Conservation (phyloP, 2,113 vertebrate species). For the Numida meleagris region DNA sequence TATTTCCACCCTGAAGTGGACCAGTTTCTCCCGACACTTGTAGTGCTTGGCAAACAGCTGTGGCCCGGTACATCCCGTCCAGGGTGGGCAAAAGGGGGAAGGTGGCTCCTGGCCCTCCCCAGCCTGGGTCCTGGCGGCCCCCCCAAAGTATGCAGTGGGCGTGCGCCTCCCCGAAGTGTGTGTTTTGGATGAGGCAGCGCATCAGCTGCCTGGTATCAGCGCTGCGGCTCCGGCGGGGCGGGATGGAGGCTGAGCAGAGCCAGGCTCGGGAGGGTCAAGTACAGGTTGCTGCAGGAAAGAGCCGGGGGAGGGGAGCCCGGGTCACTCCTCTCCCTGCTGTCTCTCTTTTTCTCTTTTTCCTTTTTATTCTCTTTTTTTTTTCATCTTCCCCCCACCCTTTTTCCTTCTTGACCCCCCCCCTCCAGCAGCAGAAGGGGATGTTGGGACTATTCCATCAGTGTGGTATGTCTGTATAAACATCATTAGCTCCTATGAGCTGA, state of each 20-base stretch:
- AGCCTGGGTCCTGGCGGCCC: neutral
- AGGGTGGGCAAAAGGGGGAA: neutral
- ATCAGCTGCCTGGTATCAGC: constrained; percentile 75
- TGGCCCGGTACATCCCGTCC: constrained; percentile 10
- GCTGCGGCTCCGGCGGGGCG: constrained; percentile 74
- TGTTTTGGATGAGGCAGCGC: constrained; percentile 73
- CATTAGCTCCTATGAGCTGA: constrained; percentile 77
- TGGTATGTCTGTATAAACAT: constrained; percentile 91
- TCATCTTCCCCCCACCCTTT: rapidly evolving
- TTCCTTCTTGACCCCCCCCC: neutral
- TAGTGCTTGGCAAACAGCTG: constrained; percentile 53
- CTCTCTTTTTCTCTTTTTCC: constrained; percentile 18
- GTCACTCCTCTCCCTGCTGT: constrained; percentile 66
- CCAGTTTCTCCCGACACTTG: constrained; percentile 1
- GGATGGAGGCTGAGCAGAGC: constrained; percentile 67
- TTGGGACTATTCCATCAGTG: constrained; percentile 75
- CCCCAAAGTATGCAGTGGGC: constrained; percentile 32
- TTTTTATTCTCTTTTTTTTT: neutral
- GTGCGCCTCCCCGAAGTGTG: constrained; percentile 65
- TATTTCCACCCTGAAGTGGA: constrained; percentile 43
- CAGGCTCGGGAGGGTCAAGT: constrained; percentile 82
- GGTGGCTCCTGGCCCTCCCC: constrained; percentile 7
- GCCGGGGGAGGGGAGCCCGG: constrained; percentile 75
- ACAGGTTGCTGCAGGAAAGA: constrained; percentile 80
- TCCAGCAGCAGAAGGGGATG: constrained; percentile 57